Conservation (phyloP, 2,797 vertebrate species). For the Kryptolebias ocellatus region DNA sequence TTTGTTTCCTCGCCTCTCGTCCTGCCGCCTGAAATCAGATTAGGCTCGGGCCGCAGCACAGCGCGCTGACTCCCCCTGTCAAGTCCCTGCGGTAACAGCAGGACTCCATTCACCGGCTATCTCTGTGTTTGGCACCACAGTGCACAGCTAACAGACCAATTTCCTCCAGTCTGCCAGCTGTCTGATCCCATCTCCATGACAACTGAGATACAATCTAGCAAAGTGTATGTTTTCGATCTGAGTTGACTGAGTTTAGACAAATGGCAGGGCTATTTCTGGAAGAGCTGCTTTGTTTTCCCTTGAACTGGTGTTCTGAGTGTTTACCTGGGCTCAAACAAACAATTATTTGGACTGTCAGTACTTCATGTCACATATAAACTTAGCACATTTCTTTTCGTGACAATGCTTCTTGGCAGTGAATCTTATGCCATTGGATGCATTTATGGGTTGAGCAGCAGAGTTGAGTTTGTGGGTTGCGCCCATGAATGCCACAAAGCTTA, state of each 20-base stretch:
- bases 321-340: conserved; percentile 2
- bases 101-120: conserved; percentile 47
- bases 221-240: conserved; percentile 52
- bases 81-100: conserved; percentile 64
- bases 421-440: no score
- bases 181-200: conserved; percentile 77
- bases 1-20: conserved; percentile 49
- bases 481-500: no score
- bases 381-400: no score
- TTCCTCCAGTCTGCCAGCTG: conserved; percentile 67
- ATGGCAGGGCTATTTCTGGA: conserved; percentile 26
- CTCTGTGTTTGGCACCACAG: conserved; percentile 51
- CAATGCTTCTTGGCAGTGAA: no score
- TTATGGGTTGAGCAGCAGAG: no score
- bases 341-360: not conserved
- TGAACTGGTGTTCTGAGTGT: conserved; percentile 7
- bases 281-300: conserved; percentile 23
- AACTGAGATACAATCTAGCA: conserved; percentile 74
- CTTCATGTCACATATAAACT: not conserved
- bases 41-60: conserved; percentile 36
- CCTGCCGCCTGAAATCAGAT: conserved; percentile 62
- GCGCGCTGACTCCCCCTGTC: conserved; percentile 73
- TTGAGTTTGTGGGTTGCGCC: no score
- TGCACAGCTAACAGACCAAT: conserved; percentile 59
- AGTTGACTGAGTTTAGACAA: conserved; percentile 47